phyloP scores from a whole-genome alignment of 2,113 vertebrate species.

The Osmerus eperlanus region DNA sequence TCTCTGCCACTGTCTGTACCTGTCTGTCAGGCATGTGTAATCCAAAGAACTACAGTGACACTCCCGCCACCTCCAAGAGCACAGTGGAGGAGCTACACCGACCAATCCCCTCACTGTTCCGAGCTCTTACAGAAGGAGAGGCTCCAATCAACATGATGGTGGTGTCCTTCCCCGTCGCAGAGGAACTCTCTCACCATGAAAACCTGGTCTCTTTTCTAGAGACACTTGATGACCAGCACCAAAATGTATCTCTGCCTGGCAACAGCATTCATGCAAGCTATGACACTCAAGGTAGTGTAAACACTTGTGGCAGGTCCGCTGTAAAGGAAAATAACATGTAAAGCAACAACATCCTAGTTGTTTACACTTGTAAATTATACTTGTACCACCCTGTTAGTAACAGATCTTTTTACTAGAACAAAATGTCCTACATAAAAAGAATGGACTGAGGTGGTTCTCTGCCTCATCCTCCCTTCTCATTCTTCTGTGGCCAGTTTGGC shows the following conservation, averaged over 20 bases:
- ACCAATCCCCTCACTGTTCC: constrained; percentile 94
- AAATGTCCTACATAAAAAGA: not conserved
- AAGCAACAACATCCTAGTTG: not conserved
- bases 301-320: not conserved
- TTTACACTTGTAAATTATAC: not conserved
- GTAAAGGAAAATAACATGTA: not conserved
- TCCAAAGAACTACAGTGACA: constrained; percentile 95
- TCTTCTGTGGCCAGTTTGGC: constrained; percentile 35
- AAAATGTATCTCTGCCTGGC: constrained; percentile 87
- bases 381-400: not conserved
- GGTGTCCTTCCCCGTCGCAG: constrained; percentile 92
- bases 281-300: constrained; percentile 82
- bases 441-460: too few relatives aligned
- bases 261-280: constrained; percentile 88
- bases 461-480: constrained; percentile 3
- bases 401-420: not conserved
- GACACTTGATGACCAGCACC: constrained; percentile 85
- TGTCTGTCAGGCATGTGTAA: constrained; percentile 90
- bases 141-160: constrained; percentile 94
- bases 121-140: constrained; percentile 93
- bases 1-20: not conserved
- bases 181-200: constrained; percentile 93
- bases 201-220: constrained; percentile 95
- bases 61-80: constrained; percentile 95
- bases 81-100: constrained; percentile 96